Conservation (phyloP, 2,113 vertebrate species). For the Hemiprocne comata region DNA sequence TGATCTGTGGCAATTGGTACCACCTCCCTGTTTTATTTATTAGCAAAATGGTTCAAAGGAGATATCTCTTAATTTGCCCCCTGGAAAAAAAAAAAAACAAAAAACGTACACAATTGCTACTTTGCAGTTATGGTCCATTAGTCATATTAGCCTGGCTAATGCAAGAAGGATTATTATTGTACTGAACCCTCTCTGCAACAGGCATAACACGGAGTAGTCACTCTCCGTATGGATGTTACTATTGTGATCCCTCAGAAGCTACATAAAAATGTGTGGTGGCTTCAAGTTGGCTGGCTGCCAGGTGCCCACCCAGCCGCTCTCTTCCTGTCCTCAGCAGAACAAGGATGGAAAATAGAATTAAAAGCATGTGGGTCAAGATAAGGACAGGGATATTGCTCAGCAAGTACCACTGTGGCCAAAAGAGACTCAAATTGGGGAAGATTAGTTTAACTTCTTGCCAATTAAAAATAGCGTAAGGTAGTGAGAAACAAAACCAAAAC, state of each 20-base stretch:
- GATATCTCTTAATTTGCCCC: neutral
- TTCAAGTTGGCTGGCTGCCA: neutral
- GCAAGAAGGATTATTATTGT: neutral
- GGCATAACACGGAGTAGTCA: neutral
- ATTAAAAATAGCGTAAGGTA: neutral
- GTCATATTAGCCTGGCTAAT: neutral
- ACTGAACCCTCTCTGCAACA: neutral
- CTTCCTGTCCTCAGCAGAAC: neutral
- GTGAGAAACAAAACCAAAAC: neutral
- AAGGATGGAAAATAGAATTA: neutral
- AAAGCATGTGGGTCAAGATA: fast-evolving
- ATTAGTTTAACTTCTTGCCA: neutral
- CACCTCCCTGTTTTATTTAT: neutral
- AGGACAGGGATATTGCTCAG: neutral
- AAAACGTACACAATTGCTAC: neutral
- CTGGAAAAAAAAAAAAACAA: neutral
- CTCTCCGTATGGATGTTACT: neutral
- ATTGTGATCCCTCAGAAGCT: neutral
- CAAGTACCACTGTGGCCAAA: neutral
- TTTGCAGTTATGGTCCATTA: neutral
- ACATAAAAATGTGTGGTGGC: neutral
- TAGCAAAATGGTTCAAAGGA: neutral
- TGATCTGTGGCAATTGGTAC: neutral
- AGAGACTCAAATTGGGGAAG: neutral
- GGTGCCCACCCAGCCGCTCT: neutral